phyloP scores from a whole-genome alignment of 2,797 vertebrate species.

The Lepidocolaptes lacrymiger region DNA sequence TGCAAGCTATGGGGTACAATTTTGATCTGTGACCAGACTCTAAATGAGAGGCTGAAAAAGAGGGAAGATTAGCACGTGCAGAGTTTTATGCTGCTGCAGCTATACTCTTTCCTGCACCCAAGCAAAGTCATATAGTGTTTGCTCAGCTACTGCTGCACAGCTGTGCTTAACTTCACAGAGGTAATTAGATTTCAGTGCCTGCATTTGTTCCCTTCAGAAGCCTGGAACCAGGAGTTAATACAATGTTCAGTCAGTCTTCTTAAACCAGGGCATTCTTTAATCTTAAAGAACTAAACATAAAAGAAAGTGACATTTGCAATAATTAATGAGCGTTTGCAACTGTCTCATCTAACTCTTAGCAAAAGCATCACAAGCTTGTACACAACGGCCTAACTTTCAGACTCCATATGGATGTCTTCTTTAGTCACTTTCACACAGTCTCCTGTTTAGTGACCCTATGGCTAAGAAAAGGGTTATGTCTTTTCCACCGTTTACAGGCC shows the following conservation, averaged over 20 bases:
- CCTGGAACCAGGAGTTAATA: neutral
- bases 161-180: neutral
- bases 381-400: neutral
- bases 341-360: neutral
- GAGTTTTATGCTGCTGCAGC: neutral
- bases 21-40: neutral
- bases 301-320: conserved; percentile 20
- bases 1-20: neutral
- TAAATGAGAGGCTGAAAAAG: neutral
- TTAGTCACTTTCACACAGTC: neutral
- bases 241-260: conserved; percentile 18
- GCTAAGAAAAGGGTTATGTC: neutral
- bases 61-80: neutral
- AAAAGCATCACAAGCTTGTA: neutral
- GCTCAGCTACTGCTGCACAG: neutral
- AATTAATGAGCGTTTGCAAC: neutral
- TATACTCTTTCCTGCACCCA: neutral
- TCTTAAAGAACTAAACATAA: conserved; percentile 19
- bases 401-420: neutral
- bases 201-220: neutral
- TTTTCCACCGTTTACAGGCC: neutral
- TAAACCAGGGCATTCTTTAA: conserved; percentile 16
- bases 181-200: conserved; percentile 33
- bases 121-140: neutral
- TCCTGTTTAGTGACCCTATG: neutral